phyloP scores from a whole-genome alignment of 2,113 vertebrate species.

The Sminthopsis crassicaudata region DNA sequence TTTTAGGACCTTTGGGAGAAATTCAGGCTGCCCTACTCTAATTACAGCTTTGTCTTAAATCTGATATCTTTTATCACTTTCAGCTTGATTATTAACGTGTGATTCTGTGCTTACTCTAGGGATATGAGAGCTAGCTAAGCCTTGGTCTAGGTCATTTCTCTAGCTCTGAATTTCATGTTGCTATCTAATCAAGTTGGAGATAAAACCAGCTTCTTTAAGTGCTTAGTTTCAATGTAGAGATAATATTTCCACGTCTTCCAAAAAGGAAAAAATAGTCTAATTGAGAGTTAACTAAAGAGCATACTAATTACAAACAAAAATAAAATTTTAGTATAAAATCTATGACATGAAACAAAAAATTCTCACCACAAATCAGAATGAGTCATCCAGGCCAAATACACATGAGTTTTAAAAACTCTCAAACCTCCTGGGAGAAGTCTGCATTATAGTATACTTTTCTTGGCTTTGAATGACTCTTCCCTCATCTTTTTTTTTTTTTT shows the following conservation, averaged over 20 bases:
- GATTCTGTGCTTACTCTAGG: background rate
- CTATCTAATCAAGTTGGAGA: background rate
- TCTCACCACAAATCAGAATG: background rate
- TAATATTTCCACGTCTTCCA: background rate
- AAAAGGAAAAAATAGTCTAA: background rate
- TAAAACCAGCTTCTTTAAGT: background rate
- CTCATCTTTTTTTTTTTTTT: background rate
- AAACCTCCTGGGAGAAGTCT: background rate
- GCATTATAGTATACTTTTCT: background rate
- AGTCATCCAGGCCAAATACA: background rate
- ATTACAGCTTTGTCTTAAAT: background rate
- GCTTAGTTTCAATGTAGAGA: background rate
- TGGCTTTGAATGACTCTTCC: background rate
- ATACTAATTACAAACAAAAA: background rate
- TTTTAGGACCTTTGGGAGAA: background rate
- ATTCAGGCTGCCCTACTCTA: background rate
- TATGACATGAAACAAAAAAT: background rate
- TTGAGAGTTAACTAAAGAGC: background rate
- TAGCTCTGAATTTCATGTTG: background rate
- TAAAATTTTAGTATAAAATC: background rate
- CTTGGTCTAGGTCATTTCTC: background rate
- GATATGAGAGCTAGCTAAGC: background rate
- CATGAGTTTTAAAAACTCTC: background rate
- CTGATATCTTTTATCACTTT: background rate
- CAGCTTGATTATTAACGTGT: background rate